Conservation (phyloP, 2,113 vertebrate genomes). For the Alosa alosa region DNA sequence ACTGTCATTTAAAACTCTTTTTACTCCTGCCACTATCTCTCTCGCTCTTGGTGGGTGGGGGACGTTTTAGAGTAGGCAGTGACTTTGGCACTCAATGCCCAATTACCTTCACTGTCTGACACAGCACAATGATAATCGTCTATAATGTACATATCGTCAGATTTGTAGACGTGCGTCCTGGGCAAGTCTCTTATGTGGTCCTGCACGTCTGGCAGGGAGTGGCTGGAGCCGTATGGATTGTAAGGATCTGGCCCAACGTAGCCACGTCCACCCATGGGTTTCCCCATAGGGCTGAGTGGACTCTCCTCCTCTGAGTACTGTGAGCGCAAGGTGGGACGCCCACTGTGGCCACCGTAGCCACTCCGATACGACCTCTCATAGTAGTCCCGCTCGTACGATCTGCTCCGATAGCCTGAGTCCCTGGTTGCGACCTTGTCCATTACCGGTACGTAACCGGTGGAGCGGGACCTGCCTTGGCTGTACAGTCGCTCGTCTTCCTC, state of each 20-base stretch:
- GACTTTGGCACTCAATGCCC: conserved; percentile 75
- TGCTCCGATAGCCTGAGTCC: conserved; percentile 82
- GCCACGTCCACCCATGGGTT: conserved; percentile 76
- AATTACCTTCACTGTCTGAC: conserved; percentile 99
- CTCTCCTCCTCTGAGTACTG: conserved; percentile 94
- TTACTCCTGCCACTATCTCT: conserved; percentile 60
- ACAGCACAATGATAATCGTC: conserved; percentile 98
- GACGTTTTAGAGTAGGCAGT: conserved; percentile 70
- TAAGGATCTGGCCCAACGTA: conserved; percentile 75
- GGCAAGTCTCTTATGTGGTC: conserved; percentile 91
- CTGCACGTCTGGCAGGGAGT: conserved; percentile 98
- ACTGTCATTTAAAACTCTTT: conserved; percentile 61
- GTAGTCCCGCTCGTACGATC: conserved; percentile 87
- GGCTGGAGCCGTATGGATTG: conserved; percentile 95
- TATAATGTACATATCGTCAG: conserved; percentile 94
- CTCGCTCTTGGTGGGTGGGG: conserved; percentile 76
- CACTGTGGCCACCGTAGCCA: conserved; percentile 69
- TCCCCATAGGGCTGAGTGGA: conserved; percentile 84
- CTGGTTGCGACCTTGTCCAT: conserved; percentile 83
- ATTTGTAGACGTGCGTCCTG: conserved; percentile 90
- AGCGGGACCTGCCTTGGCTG: conserved; percentile 80
- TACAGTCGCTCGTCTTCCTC: conserved; percentile 87
- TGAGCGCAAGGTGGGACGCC: conserved; percentile 79
- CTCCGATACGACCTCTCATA: conserved; percentile 77
- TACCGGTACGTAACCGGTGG: conserved; percentile 75